A percentile compares a stretch with the other conserved stretches of the same genome.
phyloP scores from a whole-genome alignment of 2,888 invertebrate species.

The Heliconius cydno region DNA sequence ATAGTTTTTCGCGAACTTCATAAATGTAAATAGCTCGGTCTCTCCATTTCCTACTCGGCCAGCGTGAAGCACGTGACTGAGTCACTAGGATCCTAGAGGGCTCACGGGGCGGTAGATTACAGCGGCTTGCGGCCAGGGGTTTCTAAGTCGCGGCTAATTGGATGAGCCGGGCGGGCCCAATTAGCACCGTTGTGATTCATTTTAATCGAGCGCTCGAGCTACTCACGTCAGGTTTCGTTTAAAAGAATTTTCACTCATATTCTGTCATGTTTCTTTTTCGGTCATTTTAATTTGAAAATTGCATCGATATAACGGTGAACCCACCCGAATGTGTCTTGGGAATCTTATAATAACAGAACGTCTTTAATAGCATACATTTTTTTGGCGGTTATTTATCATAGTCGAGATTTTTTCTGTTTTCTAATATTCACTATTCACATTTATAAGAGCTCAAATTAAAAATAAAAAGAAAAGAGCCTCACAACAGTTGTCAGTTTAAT shows the following conservation, averaged over 20 bases:
- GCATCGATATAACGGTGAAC: neutral
- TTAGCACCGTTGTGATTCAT: conserved; percentile 81
- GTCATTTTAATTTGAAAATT: conserved; percentile 20
- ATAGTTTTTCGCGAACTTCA: neutral
- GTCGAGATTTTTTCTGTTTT: neutral
- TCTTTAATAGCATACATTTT: neutral
- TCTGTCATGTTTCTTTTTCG: conserved; percentile 13
- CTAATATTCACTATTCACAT: too few species aligned
- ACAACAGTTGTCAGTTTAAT: neutral
- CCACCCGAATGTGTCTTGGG: too few species aligned
- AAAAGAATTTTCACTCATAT: conserved; percentile 36
- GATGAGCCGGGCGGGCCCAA: conserved; percentile 76
- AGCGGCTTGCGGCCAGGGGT: conserved; percentile 69
- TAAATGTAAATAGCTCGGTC: neutral
- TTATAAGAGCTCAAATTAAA: neutral
- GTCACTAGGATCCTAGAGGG: conserved; percentile 40
- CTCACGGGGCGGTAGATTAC: conserved; percentile 60
- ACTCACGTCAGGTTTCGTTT: conserved; percentile 46
- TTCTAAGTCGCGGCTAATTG: conserved; percentile 82
- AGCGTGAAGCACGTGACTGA: conserved; percentile 27
- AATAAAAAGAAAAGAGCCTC: neutral
- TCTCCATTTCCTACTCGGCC: conserved; percentile 12
- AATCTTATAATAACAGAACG: neutral
- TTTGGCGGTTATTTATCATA: neutral
- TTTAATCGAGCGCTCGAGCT: conserved; percentile 74